Percentiles rank a stretch among this genome's conserved stretches.
phyloP scores from a whole-genome alignment of 2,797 vertebrate species.

The Coregonus suidteri region DNA sequence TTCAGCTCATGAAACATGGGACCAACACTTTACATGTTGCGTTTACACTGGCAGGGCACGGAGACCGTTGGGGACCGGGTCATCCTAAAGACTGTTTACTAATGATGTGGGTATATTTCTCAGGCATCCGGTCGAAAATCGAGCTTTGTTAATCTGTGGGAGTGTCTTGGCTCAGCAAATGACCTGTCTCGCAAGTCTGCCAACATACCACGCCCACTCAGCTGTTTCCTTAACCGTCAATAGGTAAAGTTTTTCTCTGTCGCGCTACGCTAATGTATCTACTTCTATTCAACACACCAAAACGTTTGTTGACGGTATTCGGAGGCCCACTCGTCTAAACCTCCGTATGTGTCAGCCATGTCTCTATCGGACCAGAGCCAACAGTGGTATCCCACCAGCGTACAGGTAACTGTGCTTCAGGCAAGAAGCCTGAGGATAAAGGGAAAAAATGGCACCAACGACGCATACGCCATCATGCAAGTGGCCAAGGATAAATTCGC shows the following conservation, averaged over 20 bases:
- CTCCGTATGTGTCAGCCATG: conserved; percentile 60
- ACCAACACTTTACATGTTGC: too few species aligned
- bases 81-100: neutral
- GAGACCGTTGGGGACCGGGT: too few species aligned
- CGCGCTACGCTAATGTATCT: neutral
- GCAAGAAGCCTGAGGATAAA: conserved; percentile 86
- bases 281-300: neutral
- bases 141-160: conserved; percentile 24
- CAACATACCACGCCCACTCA: conserved; percentile 61
- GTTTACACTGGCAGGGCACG: too few species aligned
- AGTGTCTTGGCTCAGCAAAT: conserved; percentile 34
- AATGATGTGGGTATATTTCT: neutral
- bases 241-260: conserved; percentile 30
- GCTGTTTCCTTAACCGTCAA: conserved; percentile 58
- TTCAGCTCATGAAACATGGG: too few species aligned
- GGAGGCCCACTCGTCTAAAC: neutral
- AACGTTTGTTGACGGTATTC: neutral
- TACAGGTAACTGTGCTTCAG: conserved; percentile 88
- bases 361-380: conserved; percentile 72
- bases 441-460: conserved; percentile 87
- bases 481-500: conserved; percentile 90
- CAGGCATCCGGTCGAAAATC: conserved; percentile 1
- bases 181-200: too few species aligned
- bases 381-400: conserved; percentile 87
- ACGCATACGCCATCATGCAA: conserved; percentile 91